A percentile compares a stretch with the other conserved stretches of the same genome.
Conservation (phyloP, 1,140 invertebrate species). For the Cardiocondyla obscurior region DNA sequence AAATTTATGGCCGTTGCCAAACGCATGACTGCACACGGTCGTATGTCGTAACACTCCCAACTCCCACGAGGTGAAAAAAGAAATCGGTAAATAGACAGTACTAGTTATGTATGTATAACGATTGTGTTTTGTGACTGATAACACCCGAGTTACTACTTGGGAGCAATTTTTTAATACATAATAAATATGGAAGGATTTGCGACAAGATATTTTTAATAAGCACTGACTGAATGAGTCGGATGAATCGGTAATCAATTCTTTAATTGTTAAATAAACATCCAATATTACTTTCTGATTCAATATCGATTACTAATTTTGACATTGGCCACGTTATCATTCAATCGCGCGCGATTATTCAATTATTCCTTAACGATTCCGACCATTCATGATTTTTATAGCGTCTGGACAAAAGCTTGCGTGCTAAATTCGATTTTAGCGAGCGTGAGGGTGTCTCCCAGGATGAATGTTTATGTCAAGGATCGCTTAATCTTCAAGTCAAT, state of each 20-base stretch:
- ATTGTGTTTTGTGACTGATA: neutral
- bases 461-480: constrained; percentile 7
- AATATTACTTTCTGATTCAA: neutral
- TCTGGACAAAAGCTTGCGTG: neutral
- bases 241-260: neutral
- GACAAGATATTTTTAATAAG: neutral
- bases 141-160: neutral
- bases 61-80: neutral
- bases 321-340: neutral
- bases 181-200: too few relatives aligned
- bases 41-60: neutral
- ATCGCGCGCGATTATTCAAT: neutral
- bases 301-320: neutral
- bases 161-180: too few relatives aligned
- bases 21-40: neutral
- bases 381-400: neutral
- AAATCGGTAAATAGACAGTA: neutral
- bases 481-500: constrained; percentile 27
- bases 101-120: neutral
- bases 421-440: constrained; percentile 12
- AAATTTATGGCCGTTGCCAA: neutral
- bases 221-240: too few relatives aligned
- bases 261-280: neutral
- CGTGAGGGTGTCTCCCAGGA: neutral
- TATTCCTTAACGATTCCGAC: neutral